Percentiles rank a stretch among this genome's conserved stretches.
Conservation (phyloP, 2,888 invertebrate genomes). For the Brenthis ino region DNA sequence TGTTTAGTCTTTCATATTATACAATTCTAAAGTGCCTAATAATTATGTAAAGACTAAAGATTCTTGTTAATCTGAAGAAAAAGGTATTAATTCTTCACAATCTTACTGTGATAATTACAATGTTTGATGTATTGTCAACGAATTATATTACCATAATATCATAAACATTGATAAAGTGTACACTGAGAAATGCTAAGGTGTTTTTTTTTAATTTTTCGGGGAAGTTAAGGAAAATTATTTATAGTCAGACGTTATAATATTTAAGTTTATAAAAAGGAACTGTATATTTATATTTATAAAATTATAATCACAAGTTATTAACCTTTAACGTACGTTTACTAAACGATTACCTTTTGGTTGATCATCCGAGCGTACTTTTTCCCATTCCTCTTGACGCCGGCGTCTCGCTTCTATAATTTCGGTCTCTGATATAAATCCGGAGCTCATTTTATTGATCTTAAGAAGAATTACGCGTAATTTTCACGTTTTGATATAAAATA, state of each 20-base stretch:
- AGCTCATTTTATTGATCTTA: constrained; percentile 86
- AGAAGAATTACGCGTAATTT: not conserved
- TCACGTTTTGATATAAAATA: not conserved
- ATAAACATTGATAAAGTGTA: not conserved
- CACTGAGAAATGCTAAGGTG: not conserved
- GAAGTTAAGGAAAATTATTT: not conserved
- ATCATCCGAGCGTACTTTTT: constrained; percentile 94
- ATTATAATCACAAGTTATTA: not conserved
- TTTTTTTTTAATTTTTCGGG: not conserved
- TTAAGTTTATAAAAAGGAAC: not conserved
- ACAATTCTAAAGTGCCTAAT: too few relatives aligned
- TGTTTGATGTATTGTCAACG: too few relatives aligned
- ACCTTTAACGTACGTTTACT: not conserved
- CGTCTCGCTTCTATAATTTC: constrained; percentile 91
- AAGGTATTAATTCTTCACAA: too few relatives aligned
- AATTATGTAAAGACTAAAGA: too few relatives aligned
- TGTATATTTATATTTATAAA: not conserved
- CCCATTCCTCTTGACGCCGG: constrained; percentile 97
- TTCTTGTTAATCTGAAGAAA: too few relatives aligned
- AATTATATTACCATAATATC: not conserved
- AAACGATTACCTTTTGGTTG: constrained; percentile 89
- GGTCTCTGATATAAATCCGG: constrained; percentile 94
- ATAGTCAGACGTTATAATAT: not conserved
- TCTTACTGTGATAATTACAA: too few relatives aligned
- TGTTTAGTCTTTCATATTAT: too few relatives aligned